A percentile compares a stretch with the other conserved stretches of the same genome.
Conservation (phyloP, 2,888 invertebrate species). For the Troglohyphantes excavatus region DNA sequence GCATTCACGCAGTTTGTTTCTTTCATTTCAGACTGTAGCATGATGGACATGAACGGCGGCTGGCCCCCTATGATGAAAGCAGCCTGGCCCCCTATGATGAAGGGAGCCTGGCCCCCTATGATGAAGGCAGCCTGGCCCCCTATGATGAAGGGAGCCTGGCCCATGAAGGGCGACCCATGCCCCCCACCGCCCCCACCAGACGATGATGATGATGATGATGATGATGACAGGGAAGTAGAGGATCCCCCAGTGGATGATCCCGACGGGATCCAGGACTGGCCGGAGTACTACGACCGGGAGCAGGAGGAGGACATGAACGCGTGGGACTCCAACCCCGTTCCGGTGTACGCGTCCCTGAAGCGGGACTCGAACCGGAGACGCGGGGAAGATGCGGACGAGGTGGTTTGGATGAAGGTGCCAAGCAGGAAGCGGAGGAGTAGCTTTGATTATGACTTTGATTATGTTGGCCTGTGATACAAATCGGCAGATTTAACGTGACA, state of each 20-base stretch:
- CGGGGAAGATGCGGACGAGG: constrained; percentile 43
- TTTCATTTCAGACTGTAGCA: no score
- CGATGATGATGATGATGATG: not conserved
- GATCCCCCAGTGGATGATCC: not conserved
- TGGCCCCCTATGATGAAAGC: no score
- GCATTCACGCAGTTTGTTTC: no score
- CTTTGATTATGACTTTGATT: constrained; percentile 23
- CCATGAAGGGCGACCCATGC: not conserved
- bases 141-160: constrained; percentile 10
- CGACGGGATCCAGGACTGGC: not conserved
- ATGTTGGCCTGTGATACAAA: not conserved
- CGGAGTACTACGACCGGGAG: constrained; percentile 49
- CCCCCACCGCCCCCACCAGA: not conserved
- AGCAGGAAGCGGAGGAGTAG: not conserved
- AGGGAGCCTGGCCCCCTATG: constrained; percentile 11
- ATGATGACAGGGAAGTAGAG: constrained; percentile 18
- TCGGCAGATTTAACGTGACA: no score
- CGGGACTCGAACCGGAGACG: not conserved
- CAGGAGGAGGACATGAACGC: constrained; percentile 28
- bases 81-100: no score
- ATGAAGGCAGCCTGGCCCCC: constrained; percentile 6
- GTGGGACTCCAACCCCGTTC: constrained; percentile 50
- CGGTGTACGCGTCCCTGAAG: not conserved
- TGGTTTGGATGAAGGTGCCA: not conserved
- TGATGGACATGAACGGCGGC: no score